phyloP scores from a whole-genome alignment of 2,113 vertebrate species.

The Tetrao urogallus region DNA sequence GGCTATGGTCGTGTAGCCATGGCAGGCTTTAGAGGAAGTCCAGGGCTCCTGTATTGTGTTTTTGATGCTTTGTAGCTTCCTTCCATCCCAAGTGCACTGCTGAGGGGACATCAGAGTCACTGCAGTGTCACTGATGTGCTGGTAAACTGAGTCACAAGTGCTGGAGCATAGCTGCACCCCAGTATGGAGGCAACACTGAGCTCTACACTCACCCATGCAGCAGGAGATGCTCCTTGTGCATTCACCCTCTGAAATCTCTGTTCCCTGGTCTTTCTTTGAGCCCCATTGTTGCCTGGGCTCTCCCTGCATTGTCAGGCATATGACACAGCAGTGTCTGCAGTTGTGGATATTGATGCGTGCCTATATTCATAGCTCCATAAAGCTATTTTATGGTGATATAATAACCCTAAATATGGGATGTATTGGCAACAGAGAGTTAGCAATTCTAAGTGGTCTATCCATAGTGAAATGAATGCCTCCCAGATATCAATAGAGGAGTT shows the following conservation, averaged over 20 bases:
- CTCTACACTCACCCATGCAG: not conserved
- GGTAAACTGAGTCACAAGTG: not conserved
- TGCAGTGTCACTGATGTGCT: accelerated
- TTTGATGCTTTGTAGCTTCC: not conserved
- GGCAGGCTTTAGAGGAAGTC: not conserved
- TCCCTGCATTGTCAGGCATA: not conserved
- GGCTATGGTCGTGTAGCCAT: accelerated
- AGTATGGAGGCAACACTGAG: not conserved
- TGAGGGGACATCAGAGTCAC: not conserved
- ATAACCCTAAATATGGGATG: conserved; percentile 54
- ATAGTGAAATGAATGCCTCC: conserved; percentile 40
- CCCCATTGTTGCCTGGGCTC: not conserved
- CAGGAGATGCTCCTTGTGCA: accelerated
- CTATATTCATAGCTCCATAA: conserved; percentile 56
- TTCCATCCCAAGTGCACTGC: not conserved
- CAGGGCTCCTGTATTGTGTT: not conserved
- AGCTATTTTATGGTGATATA: conserved; percentile 61
- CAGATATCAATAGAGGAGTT: conserved; percentile 54
- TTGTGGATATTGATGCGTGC: conserved; percentile 14
- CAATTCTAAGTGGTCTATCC: conserved; percentile 22
- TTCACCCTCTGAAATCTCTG: not conserved
- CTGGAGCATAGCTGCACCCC: not conserved
- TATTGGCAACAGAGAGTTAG: conserved; percentile 51
- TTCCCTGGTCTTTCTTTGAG: not conserved
- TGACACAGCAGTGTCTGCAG: not conserved